phyloP scores from a whole-genome alignment of 2,113 vertebrate species.

The Smithornis capensis region DNA sequence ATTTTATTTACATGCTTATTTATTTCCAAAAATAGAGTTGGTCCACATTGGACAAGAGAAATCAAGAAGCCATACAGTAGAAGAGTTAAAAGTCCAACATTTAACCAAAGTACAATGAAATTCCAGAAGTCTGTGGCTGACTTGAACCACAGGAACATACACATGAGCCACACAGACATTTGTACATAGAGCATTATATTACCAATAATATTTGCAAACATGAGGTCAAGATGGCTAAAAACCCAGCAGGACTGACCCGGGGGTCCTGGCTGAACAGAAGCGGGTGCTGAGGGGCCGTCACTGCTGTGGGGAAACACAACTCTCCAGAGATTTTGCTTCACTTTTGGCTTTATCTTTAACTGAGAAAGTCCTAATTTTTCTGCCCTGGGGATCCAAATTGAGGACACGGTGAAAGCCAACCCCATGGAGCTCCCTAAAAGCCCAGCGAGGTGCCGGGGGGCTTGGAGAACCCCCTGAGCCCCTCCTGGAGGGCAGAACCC shows the following conservation, averaged over 20 bases:
- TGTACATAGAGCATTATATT: slow-evolving; percentile 66
- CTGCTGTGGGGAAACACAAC: slow-evolving; percentile 16
- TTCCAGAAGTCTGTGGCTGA: slow-evolving; percentile 60
- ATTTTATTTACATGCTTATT: slow-evolving; percentile 69
- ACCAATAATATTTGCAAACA: slow-evolving; percentile 73
- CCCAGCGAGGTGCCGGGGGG: not conserved
- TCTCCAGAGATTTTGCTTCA: not conserved
- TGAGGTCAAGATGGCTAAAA: slow-evolving; percentile 67
- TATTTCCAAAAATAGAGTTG: slow-evolving; percentile 70
- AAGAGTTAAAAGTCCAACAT: slow-evolving; percentile 62
- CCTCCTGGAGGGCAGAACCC: not conserved
- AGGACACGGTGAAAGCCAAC: not conserved
- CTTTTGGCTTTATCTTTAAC: not conserved
- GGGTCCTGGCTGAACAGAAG: slow-evolving; percentile 49
- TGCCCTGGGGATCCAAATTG: slow-evolving; percentile 26
- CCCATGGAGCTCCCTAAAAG: not conserved
- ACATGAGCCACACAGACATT: slow-evolving; percentile 58
- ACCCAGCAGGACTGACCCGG: slow-evolving; percentile 46
- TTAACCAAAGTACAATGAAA: slow-evolving; percentile 66
- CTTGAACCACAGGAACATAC: slow-evolving; percentile 65
- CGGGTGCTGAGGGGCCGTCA: slow-evolving; percentile 2
- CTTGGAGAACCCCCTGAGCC: not conserved
- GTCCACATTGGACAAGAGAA: slow-evolving; percentile 59
- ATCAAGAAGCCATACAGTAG: slow-evolving; percentile 62
- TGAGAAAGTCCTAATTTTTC: slow-evolving; percentile 40